These are phyloP conservation scores for Halocaridina rubra DNA, from an alignment of 2,888 invertebrate species.

Conservation along the genomic window DNA sequence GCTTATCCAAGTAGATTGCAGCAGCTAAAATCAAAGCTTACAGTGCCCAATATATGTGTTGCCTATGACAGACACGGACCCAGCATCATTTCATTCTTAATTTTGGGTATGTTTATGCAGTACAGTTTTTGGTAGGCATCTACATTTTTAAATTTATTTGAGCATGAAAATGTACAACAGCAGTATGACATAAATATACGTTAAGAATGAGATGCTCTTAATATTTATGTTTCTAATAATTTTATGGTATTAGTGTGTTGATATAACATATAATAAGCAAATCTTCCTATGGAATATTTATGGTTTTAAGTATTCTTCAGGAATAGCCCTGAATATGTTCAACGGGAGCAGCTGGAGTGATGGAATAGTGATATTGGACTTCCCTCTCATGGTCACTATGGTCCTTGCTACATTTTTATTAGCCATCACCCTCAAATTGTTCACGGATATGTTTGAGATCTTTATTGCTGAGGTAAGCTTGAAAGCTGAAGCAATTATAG, in stretches of 20 bases:
- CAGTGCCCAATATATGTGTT: slow-evolving; percentile 5
- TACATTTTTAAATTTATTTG: not conserved
- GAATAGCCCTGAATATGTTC: not conserved
- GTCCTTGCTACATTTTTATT: slow-evolving; percentile 21
- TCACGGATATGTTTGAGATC: slow-evolving; percentile 30
- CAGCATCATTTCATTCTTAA: slow-evolving; percentile 31
- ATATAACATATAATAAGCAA: too few species aligned
- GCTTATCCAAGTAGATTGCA: slow-evolving; percentile 45
- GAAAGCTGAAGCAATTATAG: not conserved
- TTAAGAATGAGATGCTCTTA: too few species aligned
- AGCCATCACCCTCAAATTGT: slow-evolving; percentile 39
- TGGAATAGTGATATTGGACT: slow-evolving; percentile 23
- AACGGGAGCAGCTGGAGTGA: slow-evolving; percentile 17
- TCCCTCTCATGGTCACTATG: slow-evolving; percentile 33
- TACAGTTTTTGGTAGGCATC: not conserved
- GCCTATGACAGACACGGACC: slow-evolving; percentile 35
- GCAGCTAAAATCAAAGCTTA: slow-evolving; percentile 22
- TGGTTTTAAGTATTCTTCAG: not conserved
- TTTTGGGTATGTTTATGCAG: not conserved
- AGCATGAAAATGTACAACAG: not conserved
- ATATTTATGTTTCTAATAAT: not conserved
- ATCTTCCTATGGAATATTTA: not conserved
- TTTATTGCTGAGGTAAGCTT: slow-evolving; percentile 48
- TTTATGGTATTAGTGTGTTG: not conserved
- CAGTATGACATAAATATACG: too few species aligned